Base-by-base conservation (phyloP, 2,113 vertebrate species). In the Myiopsitta monachus region DNA sequence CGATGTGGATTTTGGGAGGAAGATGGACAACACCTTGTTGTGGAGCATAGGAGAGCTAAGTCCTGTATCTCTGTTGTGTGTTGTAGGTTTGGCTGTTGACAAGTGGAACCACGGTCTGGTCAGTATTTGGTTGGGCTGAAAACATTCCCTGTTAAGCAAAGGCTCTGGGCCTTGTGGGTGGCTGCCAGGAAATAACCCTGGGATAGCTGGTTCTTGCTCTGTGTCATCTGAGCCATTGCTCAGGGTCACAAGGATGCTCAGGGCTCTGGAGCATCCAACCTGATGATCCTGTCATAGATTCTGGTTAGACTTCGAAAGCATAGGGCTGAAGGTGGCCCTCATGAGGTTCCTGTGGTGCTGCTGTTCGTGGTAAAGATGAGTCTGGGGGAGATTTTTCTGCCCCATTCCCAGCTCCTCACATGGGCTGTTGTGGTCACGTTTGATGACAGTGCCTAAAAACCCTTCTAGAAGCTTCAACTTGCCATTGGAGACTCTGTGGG, bases 11-110 rank as follows among this genome's bases (percentile, higher is more conserved):
- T 47, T 13, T 6, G 4, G 30, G 51, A 49, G 27, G 43, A 66
- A 36, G 1, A 10, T 2, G 14, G 14, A 1, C 1, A 1, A 15
- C 0, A 0, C 31, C 41, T 67, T 2, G 0, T 17, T 3, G 14
- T 10, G 38, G 41, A 31, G 15, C 1, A 3, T 3, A 2, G 9
- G 9, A 11, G 43, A 83, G 17, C 43, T 88, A 11, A 93, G 70
- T 11, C 5, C 33, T 0, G 0, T 23, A 33, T 81, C 16, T 68
- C 16, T 68, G 27, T 81, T 72, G 10, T 59, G 11, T 88, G 47
- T 90, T 85, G 47, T 30, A 97, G 96, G 84, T 47, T 38, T 27
- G 19, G 22, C 55, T 18, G 57, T 9, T 54, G 89, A 69, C 52
- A 75, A 61, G 88, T 68, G 82, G 78, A 93, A 59, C 18, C 3